Base-by-base conservation (phyloP, 2,113 vertebrate species). In the Macrotus californicus region DNA sequence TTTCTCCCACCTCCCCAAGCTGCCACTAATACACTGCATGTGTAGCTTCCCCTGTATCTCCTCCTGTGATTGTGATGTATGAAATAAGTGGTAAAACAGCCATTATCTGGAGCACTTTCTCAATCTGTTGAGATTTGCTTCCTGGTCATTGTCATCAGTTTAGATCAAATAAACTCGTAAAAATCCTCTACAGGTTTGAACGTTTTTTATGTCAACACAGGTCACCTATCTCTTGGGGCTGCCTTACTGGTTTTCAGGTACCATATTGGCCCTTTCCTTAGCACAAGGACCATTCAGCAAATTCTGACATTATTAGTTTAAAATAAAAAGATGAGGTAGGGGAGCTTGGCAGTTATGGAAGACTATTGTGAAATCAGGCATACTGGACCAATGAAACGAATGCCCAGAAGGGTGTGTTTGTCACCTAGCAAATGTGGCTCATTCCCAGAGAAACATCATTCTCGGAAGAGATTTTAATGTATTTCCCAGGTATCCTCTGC, bases 401-500 rank as follows among this genome's bases (percentile, higher is more conserved):
- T 92, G 50, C 59, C 83, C 85, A 76, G 81, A 82, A 94, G 85
- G 67, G 22, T 83, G 86, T 84, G 66, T 85, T 94, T 94, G 43
- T 91, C 76, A 85, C 76, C 72, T 96, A 88, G 41, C 85, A 85
- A 93, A 92, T 79, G 48, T 88, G 92, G 72, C 85, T 90, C 3
- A 0, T 39, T 84, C 70, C 73, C 73, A 76, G 46, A 50, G 46
- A 76, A 76, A 48, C 50, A 73, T 77, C 59, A 70, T 73, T 96
- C 81, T 89, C 84, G n/a, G 54, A 34, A 96, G 89, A 94, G 48
- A 77, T 16, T 59, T 87, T 94, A 94, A 96, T 96, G 88, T 76
- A 61, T 95, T 94, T 97, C 82, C 54, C 96, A 95, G 95, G 89
- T 95, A 77, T 86, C 94, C 41, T 96, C 88, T 76, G 61, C 52